Conservation (phyloP, 2,113 vertebrate genomes). For the Pedionomus torquatus region DNA sequence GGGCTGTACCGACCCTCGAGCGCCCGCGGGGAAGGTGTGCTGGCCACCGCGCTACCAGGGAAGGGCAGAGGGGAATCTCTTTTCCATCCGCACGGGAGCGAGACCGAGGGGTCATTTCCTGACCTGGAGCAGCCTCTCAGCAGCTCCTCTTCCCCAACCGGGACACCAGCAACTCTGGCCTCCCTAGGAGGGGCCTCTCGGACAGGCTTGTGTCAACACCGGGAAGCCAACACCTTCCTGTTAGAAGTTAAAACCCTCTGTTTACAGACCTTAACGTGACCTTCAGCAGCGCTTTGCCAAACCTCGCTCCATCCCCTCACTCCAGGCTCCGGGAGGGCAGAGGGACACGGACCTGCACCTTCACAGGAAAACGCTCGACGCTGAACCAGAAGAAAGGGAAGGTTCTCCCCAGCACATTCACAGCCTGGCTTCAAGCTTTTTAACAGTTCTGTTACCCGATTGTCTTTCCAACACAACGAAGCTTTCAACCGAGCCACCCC, state of each 20-base stretch:
- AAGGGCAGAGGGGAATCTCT: neutral
- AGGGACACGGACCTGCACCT: neutral
- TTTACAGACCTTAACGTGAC: slow-evolving; percentile 18
- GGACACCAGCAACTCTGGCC: neutral
- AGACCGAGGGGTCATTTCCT: neutral
- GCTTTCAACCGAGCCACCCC: neutral
- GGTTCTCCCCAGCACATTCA: neutral
- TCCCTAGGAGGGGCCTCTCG: slow-evolving; percentile 38
- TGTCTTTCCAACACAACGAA: neutral
- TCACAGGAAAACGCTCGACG: neutral
- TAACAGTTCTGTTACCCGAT: neutral
- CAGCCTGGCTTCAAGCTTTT: neutral
- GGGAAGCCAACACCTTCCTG: slow-evolving; percentile 51
- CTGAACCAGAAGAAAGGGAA: slow-evolving; percentile 1
- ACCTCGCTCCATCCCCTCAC: neutral
- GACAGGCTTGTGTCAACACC: slow-evolving; percentile 55
- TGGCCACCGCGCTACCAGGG: rapidly evolving
- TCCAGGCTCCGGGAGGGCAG: neutral
- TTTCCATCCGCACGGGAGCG: neutral
- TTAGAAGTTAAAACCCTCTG: neutral
- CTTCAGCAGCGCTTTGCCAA: neutral
- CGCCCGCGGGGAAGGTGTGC: neutral
- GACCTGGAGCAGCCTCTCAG: neutral
- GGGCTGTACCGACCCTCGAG: neutral
- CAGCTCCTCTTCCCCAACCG: slow-evolving; percentile 19